Base-by-base conservation (phyloP, 1,140 invertebrate species). In the Drosophila ananassae region DNA sequence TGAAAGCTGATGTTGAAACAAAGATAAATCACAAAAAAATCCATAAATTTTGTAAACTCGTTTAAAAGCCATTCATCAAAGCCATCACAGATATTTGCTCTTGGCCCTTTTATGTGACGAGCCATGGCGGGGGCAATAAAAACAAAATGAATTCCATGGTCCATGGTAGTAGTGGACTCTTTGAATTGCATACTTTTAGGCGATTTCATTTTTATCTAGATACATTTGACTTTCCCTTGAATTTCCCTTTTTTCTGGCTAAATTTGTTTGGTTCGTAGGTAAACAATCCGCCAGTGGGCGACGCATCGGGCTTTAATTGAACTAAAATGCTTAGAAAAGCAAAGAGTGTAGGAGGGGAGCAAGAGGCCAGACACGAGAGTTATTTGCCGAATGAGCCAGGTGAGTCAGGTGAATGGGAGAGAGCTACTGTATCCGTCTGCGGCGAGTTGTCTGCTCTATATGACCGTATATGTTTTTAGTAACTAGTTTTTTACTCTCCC, bases 381-480 rank as follows among this genome's bases (percentile, higher is more conserved):
- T 52, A 66, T 62, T 63, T 77, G 61, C 56, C 41, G 50, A 57
- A 56, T 67, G 50, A 67, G 44, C 67, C 51, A 67, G 50, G 50
- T 67, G 50, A 44, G 13, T 21, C 32, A 54, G 59, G 47, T 68
- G 73, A 44, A 56, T 73, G 61, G 73, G 63, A 76, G 77, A 68
- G 41, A 37, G 58, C 34, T 50, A 56, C 59, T 55, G 59, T 37
- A 24, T 76, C 58, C 57, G 64, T 76, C 51, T 71, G 53, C 39
- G 58, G 54, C 58, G 48, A 39, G 53, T 68, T 71, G 78, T 78
- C 73, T 78, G 78, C 63, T 78, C 82, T 57, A 82, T 51, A 87
- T 87, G 82, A 75, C 82, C 77, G 80, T 89, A 82, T 71, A 89
- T 79, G 84, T 79, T 69, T 66, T 73, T 64, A 89, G 84, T 89